Percentiles rank a stretch among this genome's conserved stretches.
Conservation (phyloP, 1,140 invertebrate species). For the Drosophila trapezifrons region DNA sequence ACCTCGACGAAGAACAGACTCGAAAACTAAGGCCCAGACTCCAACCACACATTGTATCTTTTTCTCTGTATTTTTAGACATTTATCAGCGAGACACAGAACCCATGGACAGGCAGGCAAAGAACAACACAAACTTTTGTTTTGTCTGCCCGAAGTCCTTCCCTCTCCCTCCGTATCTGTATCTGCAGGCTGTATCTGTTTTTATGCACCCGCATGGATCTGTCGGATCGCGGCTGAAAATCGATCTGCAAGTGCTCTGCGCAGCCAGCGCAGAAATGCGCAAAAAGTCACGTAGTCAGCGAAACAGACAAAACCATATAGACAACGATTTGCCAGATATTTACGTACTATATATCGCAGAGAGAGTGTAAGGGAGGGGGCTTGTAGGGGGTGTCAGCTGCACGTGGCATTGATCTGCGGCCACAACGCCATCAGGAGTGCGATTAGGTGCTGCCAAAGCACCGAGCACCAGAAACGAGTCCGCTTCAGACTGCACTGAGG, state of each 20-base stretch:
- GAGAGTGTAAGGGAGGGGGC: constrained; percentile 3
- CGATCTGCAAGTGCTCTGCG: constrained; percentile 57
- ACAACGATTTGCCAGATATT: constrained; percentile 58
- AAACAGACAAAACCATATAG: constrained; percentile 65
- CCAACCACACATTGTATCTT: constrained; percentile 54
- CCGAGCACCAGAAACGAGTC: constrained; percentile 6
- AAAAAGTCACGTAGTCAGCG: constrained; percentile 78
- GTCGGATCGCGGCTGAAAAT: constrained; percentile 67
- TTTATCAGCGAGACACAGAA: constrained; percentile 55
- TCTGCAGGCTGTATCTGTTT: constrained; percentile 42
- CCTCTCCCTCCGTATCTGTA: constrained; percentile 34
- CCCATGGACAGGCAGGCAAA: constrained; percentile 46
- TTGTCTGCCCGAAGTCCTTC: constrained; percentile 56
- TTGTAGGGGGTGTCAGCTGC: constrained; percentile 11
- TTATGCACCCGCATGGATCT: constrained; percentile 64
- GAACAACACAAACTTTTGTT: constrained; percentile 42
- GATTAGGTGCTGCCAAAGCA: constrained; percentile 26
- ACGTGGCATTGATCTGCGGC: constrained; percentile 43
- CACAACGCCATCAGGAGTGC: constrained; percentile 4
- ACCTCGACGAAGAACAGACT: constrained; percentile 20
- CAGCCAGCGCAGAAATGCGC: constrained; percentile 51
- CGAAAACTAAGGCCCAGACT: background rate
- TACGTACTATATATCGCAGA: constrained; percentile 22
- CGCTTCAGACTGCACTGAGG: background rate
- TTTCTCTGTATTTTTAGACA: constrained; percentile 66